Conservation (phyloP, 2,113 vertebrate species). For the Hippocampus guttulatus region DNA sequence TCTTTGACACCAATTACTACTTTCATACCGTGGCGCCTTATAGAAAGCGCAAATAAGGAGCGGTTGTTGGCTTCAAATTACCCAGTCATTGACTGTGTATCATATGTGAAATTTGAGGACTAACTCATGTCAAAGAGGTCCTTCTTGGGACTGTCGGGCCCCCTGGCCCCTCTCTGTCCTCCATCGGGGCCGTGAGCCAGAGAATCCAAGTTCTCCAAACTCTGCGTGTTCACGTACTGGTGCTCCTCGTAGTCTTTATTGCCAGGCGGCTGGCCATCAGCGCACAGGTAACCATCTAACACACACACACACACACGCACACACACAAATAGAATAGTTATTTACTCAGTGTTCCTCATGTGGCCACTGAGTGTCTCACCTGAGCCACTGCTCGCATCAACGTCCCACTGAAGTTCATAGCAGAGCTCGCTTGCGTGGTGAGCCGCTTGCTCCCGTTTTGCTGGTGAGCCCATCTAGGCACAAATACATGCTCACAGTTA, state of each 20-base stretch:
- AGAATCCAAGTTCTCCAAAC: constrained; percentile 71
- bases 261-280: constrained; percentile 73
- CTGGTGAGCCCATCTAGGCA: constrained; percentile 69
- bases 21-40: no score
- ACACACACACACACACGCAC: constrained; percentile 68
- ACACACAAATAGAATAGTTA: constrained; percentile 13
- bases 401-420: constrained; percentile 82
- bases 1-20: no score
- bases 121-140: constrained; percentile 98
- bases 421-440: constrained; percentile 67
- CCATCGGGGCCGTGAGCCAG: constrained; percentile 32
- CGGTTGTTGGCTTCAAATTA: no score
- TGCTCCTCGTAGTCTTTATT: constrained; percentile 87
- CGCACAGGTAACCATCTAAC: constrained; percentile 85
- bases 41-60: no score
- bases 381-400: constrained; percentile 61
- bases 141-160: constrained; percentile 83
- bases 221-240: constrained; percentile 93
- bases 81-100: not conserved
- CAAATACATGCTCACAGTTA: constrained; percentile 38
- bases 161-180: constrained; percentile 34
- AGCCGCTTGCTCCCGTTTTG: constrained; percentile 65
- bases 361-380: constrained; percentile 66
- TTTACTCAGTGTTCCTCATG: not conserved
- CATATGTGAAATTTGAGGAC: constrained; percentile 28